Base-by-base conservation (phyloP, 2,888 invertebrate species). In the Chironomus riparius region DNA sequence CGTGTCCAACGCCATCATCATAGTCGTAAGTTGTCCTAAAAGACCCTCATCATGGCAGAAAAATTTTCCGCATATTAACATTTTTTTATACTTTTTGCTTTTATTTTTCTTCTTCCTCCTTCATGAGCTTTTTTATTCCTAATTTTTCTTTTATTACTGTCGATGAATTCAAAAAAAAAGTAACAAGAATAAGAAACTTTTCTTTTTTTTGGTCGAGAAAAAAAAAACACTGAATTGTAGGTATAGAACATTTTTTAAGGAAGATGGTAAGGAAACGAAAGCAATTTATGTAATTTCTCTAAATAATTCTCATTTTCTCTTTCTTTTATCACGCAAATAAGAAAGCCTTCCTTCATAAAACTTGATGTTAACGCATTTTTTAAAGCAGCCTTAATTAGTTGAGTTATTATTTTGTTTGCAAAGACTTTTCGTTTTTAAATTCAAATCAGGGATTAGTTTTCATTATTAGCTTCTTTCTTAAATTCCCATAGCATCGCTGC, bases 1-100 rank as follows among this genome's bases (percentile, higher is more conserved):
- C 28, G n/a, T 70, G 22, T 70, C 21, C 22, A 21, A 22, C 7
- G 21, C 18, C 65, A 12, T 56, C 56, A 56, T 18, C n/a, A 56
- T 18, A 18, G 18, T 18, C 18, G n/a, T 56, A 18, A 56, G 15
- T 56, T 18, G 56, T 56, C 56, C 56, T 18, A 56, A 15, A 22
- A 12, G 65, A 74, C 74, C 74, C 74, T 74, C 74, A 74, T 74
- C 74, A 74, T 48, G 24, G 74, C 22, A 38, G 15, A 7, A 38
- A 56, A 74, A 74, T 74, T 74, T 74, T 74, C 65, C 74, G 74
- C 74, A 74, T 74, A 74, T 74, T 74, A 74, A 74, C 74, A 74
- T 74, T 74, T 70, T 68, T 68, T 22, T 24, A 65, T 21, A 21
- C 65, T 65, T 65, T 65, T 24, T 56, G 15, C 18, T 56, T 24